Conservation (phyloP, 2,888 invertebrate species). For the Apamea monoglypha region DNA sequence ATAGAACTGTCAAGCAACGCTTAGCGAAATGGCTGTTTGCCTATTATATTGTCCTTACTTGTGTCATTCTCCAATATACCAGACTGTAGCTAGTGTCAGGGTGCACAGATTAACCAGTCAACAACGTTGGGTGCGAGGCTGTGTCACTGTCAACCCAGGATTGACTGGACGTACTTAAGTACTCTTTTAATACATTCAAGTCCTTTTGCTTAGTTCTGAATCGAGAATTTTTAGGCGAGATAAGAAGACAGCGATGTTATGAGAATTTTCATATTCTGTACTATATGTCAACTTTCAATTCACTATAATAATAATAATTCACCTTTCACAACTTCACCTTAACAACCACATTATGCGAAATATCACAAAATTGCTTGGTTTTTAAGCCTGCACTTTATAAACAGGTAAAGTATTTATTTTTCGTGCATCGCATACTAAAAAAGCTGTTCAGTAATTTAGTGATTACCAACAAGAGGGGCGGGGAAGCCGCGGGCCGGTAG, state of each 20-base stretch:
- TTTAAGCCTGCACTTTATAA: constrained; percentile 63
- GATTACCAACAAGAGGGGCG: constrained; percentile 80
- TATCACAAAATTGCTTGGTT: constrained; percentile 70
- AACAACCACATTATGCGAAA: constrained; percentile 67
- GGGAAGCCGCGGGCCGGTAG: constrained; percentile 70
- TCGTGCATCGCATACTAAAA: constrained; percentile 78
- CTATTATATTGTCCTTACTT: not conserved
- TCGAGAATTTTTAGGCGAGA: not conserved
- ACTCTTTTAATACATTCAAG: not conserved
- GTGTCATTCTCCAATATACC: no score
- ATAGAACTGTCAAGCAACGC: not conserved
- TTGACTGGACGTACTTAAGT: not conserved
- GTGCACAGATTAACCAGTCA: not conserved
- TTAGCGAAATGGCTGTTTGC: not conserved
- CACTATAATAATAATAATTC: constrained; percentile 5
- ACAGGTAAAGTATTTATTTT: constrained; percentile 85
- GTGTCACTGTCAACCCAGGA: not conserved
- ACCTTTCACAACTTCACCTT: constrained; percentile 43
- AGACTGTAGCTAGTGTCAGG: not conserved
- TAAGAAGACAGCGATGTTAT: not conserved
- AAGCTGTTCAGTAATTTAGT: constrained; percentile 83
- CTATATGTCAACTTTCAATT: not conserved
- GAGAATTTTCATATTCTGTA: not conserved
- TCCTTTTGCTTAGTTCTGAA: not conserved
- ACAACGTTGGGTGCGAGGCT: not conserved